Evolutionary conservation across 1,140 invertebrate genomes (phyloP), one percentile per base, ranked within the genome.

Genomic region (Sarcophaga bullata): DNA sequence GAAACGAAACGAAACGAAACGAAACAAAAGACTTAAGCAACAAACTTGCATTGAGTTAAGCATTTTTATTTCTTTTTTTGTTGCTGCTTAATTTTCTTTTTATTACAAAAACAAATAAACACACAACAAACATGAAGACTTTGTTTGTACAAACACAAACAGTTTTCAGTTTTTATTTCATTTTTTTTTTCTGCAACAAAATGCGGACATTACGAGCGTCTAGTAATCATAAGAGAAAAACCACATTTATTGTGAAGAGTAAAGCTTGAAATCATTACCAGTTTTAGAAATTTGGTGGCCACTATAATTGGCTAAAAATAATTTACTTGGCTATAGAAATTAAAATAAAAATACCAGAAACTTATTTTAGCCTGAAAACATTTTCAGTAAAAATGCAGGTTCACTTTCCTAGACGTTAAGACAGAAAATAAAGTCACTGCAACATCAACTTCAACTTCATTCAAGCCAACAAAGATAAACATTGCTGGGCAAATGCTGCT

Each of bases 1-100:
- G n/a, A n/a, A n/a, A n/a, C n/a, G n/a, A n/a, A 37, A 37, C 25
- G 19, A 68, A 68, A n/a, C 6, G 48, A 76, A 17, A 48, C 17
- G 46, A 82, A 82, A 75, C 78, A 48, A 83, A 83, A 83, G 82
- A 81, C 82, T 81, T 83, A 81, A 81, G 80, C 82, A 80, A 52
- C 72, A 72, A 83, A 83, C 82, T 83, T 76, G 82, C 10, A 47
- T 13, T 47, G 46, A 75, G 37, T 13, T 47, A 13, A 75, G 37
- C 8, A 47, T 75, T 73, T 76, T 17, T 46, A 49, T 47, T 48
- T 75, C 49, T 8, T 5, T 47, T 73, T 73, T 37, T 73, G 25
- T 73, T 46, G 47, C 13, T 46, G 15, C 6, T 58, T 58, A 13
- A 58, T 58, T 58, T 58, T 58, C 54, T 58, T 58, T 58, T 58